Percentiles rank a stretch among this genome's conserved stretches.
These are phyloP conservation scores for Aleadryas rufinucha DNA, from an alignment of 2,113 vertebrate species.

Conservation along the genomic window DNA sequence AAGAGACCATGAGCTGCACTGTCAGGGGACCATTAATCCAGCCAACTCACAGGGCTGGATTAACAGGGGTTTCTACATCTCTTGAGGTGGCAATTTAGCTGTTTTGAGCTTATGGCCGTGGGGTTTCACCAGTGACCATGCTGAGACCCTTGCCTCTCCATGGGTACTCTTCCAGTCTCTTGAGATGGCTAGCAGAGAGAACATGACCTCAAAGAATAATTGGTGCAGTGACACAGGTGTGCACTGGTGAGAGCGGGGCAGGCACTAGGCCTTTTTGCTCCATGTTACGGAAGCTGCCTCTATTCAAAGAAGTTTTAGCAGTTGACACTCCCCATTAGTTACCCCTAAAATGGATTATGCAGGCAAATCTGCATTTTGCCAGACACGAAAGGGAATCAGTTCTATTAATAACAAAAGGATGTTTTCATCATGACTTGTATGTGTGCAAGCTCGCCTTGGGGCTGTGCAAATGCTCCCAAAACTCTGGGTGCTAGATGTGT, in stretches of 20 bases:
- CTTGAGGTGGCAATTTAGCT: not conserved
- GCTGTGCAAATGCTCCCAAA: not conserved
- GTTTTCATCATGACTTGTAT: not conserved
- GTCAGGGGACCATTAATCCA: fast-evolving
- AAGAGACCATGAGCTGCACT: not conserved
- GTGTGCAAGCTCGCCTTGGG: not conserved
- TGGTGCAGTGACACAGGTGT: not conserved
- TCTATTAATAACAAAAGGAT: not conserved
- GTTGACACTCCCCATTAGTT: not conserved
- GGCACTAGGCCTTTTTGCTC: not conserved
- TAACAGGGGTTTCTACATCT: not conserved
- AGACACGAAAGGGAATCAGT: not conserved
- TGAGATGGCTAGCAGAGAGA: not conserved
- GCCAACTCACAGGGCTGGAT: fast-evolving
- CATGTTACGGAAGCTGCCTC: not conserved
- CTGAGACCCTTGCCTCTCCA: fast-evolving
- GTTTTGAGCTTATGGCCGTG: not conserved
- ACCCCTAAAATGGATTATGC: not conserved
- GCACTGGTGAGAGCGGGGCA: not conserved
- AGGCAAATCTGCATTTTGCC: not conserved
- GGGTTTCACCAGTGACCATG: not conserved
- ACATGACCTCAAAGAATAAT: not conserved
- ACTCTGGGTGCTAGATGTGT: not conserved
- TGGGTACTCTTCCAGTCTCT: not conserved
- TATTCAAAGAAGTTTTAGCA: not conserved